Base-by-base conservation (phyloP, 2,888 invertebrate genomes). In the Catocala nupta region DNA sequence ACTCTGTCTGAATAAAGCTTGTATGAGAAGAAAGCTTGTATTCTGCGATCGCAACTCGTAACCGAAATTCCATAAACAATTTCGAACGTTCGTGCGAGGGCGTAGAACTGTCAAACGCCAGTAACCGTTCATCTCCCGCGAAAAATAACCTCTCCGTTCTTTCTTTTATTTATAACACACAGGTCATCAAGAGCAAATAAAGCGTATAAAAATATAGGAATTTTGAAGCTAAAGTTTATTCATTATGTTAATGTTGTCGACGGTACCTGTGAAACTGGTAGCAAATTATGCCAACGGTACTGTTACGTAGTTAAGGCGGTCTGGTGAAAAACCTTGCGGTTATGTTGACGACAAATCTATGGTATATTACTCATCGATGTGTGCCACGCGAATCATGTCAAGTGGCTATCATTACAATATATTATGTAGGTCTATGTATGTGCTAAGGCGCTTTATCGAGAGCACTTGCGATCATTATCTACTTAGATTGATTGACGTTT, bases 271-370 rank as follows among this genome's bases (percentile, higher is more conserved):
- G 36, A 12, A 63, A 56, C 49, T 57, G 25, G 56, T 51, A 65
- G 63, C 33, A 68, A 80, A 80, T 75, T 77, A 83, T 77, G 78
- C 74, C 77, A 77, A 69, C 61, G 25, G 70, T 72, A 82, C 80
- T 73, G 82, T 79, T 80, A 77, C 62, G 59, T 71, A 57, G 74
- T 75, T 78, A 71, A 59, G 59, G 67, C 60, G 70, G 45, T 64
- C 12, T 47, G 52, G 47, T 75, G 63, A 77, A 74, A 74, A 74
- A 75, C 63, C 60, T 52, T 71, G 73, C 62, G 73, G 74, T 70
- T 55, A 13, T 50, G 54, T 56, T 71, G 68, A 68, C 61, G 75
- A 77, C 71, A 69, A 69, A 70, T 73, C 74, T 62, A 67, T 69
- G 62, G 55, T 65, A 72, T 73, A 74, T 65, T 75, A 72, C 56